Evolutionary conservation across 2,888 invertebrate genomes (phyloP).

Genomic region (Tetranychus piercei): DNA sequence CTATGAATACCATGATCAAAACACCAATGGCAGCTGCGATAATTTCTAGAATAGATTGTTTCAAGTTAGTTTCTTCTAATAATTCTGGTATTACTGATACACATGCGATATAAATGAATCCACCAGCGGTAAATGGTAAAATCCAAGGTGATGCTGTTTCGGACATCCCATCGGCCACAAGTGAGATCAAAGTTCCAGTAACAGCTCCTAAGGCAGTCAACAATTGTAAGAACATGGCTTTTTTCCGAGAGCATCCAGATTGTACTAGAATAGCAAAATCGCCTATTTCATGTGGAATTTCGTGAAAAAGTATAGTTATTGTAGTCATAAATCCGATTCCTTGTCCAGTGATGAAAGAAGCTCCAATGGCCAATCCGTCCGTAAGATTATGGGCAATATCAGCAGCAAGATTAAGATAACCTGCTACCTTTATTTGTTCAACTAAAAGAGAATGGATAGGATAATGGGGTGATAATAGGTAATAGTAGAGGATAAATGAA

Average conservation of each 20-base stretch:
- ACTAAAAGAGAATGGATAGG: conserved; percentile 1
- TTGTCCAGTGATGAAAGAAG: conserved; percentile 72
- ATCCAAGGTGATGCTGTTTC: conserved; percentile 56
- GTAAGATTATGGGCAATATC: conserved; percentile 99
- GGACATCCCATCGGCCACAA: conserved; percentile 51
- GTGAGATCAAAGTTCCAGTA: conserved; percentile 71
- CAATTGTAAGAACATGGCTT: conserved; percentile 85
- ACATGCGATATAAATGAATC: conserved; percentile 99
- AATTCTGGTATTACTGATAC: conserved; percentile 96
- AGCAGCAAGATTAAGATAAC: conserved; percentile 89
- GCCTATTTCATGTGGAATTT: conserved; percentile 98
- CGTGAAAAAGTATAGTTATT: conserved; percentile 83
- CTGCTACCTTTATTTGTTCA: conserved; percentile 51
- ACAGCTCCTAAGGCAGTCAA: conserved; percentile 86
- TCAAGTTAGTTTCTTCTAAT: conserved; percentile 63
- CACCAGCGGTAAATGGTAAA: conserved; percentile 90
- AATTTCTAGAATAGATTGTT: conserved; percentile 79
- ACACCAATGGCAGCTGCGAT: conserved; percentile 70
- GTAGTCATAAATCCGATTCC: conserved; percentile 54
- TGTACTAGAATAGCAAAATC: conserved; percentile 97
- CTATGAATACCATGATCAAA: conserved; percentile 85
- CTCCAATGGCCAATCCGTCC: conserved; percentile 95
- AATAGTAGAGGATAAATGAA: background rate
- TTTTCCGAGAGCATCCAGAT: conserved; percentile 77
- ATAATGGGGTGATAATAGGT: background rate